phyloP scores from a whole-genome alignment of 2,888 invertebrate species.

The Hanleya hanleyi region DNA sequence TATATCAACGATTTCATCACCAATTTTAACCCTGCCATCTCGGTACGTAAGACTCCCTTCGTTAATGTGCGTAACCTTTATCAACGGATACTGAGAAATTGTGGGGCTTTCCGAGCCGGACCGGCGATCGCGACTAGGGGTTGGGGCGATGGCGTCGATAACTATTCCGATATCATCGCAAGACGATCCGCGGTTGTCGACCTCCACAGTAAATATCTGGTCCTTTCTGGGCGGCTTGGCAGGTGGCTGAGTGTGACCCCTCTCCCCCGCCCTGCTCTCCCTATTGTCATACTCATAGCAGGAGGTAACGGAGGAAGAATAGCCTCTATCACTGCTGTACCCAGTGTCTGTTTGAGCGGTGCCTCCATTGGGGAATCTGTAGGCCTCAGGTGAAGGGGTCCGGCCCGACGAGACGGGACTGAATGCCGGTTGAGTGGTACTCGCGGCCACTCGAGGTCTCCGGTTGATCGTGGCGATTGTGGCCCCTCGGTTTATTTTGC shows the following conservation, averaged over 20 bases:
- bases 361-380: background rate
- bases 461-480: background rate
- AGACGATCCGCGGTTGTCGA: conserved; percentile 24
- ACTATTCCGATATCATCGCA: conserved; percentile 50
- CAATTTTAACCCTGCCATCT: conserved; percentile 85
- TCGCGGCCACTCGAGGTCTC: background rate
- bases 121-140: background rate
- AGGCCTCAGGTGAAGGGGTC: background rate
- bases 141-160: conserved; percentile 42
- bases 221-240: conserved; percentile 64
- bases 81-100: conserved; percentile 19
- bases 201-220: conserved; percentile 55
- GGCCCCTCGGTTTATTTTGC: background rate
- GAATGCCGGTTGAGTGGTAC: background rate
- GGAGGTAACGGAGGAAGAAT: background rate
- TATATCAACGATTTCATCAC: conserved; percentile 90
- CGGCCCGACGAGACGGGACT: background rate
- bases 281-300: too few species aligned
- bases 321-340: background rate
- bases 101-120: background rate
- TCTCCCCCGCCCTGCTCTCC: background rate
- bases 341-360: background rate
- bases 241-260: conserved; percentile 46
- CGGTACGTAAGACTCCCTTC: conserved; percentile 47
- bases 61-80: conserved; percentile 51